phyloP scores from a whole-genome alignment of 2,797 vertebrate genomes.

The Melopsittacus undulatus region DNA sequence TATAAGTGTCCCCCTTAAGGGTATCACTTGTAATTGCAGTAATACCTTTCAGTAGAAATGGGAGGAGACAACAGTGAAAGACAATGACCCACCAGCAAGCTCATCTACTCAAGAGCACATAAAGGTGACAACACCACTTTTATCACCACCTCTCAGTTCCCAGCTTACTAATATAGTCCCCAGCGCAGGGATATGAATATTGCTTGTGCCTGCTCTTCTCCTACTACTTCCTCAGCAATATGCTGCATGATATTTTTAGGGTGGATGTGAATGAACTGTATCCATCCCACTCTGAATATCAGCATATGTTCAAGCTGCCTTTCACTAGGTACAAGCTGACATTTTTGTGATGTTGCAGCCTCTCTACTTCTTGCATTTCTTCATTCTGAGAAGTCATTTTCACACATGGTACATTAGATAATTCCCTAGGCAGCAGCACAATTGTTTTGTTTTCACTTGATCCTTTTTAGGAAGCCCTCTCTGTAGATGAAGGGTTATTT shows the following conservation, averaged over 20 bases:
- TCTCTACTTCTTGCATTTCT: not conserved
- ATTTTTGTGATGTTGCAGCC: not conserved
- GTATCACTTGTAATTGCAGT: not conserved
- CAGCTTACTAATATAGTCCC: not conserved
- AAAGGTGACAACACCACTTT: not conserved
- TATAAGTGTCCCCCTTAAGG: not conserved
- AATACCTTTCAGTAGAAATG: not conserved
- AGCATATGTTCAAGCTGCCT: conserved; percentile 32
- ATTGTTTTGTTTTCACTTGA: not conserved
- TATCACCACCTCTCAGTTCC: not conserved
- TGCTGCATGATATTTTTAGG: conserved; percentile 32
- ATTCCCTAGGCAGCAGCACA: not conserved
- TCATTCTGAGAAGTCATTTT: not conserved
- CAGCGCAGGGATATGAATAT: not conserved
- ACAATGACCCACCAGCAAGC: not conserved
- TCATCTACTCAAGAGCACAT: not conserved
- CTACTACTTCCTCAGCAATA: conserved; percentile 39
- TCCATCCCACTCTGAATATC: not conserved
- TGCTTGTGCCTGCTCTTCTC: conserved; percentile 13
- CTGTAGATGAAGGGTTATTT: not conserved
- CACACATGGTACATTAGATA: not conserved
- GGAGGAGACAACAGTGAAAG: not conserved
- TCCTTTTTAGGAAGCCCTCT: not conserved
- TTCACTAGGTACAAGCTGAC: not conserved
- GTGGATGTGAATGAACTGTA: conserved; percentile 36